Base-by-base conservation (phyloP, 2,888 invertebrate genomes). In the Tiphia femorata region DNA sequence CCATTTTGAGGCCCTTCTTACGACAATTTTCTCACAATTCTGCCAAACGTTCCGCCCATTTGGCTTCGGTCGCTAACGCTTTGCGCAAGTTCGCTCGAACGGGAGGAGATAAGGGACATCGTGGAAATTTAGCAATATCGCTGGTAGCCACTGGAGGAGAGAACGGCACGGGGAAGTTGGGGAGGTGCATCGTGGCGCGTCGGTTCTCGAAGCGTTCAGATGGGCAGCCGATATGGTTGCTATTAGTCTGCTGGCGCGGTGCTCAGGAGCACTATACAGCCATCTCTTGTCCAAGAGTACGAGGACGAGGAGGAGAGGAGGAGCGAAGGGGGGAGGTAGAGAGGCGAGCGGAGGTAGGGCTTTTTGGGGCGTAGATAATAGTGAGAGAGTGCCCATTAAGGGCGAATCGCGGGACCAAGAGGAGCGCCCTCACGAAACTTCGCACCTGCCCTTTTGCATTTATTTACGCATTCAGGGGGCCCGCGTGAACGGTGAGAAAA, bases 171-270 rank as follows among this genome's bases (percentile, higher is more conserved):
- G n/a, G n/a, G n/a, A n/a, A n/a, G 46, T 41, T 37, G 49, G 37
- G 33, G 40, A 38, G 27, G 40, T 21, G 20, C n/a, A 27, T 25
- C 29, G 41, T 16, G 38, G 51, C 44, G 60, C 51, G n/a, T 42
- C 60, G 49, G 50, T 62, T n/a, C 62, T 62, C 57, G 64, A 47
- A 65, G 64, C 62, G 64, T 64, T 67, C 64, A 64, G 73, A 73
- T 71, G 71, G 71, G 58, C 67, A 63, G 60, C 64, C 69, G 71
- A 73, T 73, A 73, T 59, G 58, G 67, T 73, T 62, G 73, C 73
- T 73, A 73, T 73, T 73, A 73, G 73, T 67, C 69, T 60, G n/a
- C n/a, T n/a, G n/a, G n/a, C n/a, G n/a, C n/a, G 72, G 64, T 68
- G 69, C 73, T 73, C 69, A 69, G 70, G 57, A 73, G 73, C 65